A percentile compares a stretch with the other conserved stretches of the same genome.
Conservation (phyloP, 2,888 invertebrate genomes). For the Drosophila paucipuncta region DNA sequence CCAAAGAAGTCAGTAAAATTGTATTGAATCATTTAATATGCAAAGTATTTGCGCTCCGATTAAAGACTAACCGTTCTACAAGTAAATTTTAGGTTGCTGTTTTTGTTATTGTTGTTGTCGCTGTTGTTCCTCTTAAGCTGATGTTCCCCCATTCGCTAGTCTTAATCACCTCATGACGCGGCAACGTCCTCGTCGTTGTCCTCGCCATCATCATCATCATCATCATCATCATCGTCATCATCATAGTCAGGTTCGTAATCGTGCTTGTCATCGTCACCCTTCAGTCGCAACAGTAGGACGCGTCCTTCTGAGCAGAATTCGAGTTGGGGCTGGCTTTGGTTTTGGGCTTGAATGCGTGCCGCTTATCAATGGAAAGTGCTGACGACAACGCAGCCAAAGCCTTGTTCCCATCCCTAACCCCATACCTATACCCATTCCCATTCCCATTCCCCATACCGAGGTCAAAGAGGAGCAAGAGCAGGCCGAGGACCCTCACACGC, state of each 20-base stretch:
- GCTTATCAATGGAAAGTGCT: conserved; percentile 72
- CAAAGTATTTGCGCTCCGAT: conserved; percentile 21
- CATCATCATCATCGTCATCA: conserved; percentile 4
- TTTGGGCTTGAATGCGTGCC: conserved; percentile 54
- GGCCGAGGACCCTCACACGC: conserved; percentile 19
- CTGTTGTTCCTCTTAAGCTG: conserved; percentile 12
- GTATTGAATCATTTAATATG: background rate
- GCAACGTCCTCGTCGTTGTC: conserved; percentile 12
- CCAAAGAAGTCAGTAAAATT: background rate
- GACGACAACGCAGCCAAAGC: conserved; percentile 51
- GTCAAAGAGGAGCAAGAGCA: background rate
- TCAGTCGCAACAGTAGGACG: conserved; percentile 21
- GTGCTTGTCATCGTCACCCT: conserved; percentile 37
- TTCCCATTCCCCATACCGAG: too few relatives aligned
- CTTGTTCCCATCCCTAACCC: background rate
- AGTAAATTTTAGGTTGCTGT: conserved; percentile 18
- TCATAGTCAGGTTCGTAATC: conserved; percentile 4
- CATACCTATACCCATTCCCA: background rate
- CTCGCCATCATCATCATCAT: background rate
- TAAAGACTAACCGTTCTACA: background rate
- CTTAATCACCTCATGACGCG: conserved; percentile 61
- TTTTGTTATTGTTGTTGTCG: conserved; percentile 6
- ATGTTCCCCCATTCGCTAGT: conserved; percentile 22
- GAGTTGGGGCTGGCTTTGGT: conserved; percentile 30
- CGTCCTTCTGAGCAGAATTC: background rate